Conservation (phyloP, 1,140 invertebrate species). For the Sinella curviseta region DNA sequence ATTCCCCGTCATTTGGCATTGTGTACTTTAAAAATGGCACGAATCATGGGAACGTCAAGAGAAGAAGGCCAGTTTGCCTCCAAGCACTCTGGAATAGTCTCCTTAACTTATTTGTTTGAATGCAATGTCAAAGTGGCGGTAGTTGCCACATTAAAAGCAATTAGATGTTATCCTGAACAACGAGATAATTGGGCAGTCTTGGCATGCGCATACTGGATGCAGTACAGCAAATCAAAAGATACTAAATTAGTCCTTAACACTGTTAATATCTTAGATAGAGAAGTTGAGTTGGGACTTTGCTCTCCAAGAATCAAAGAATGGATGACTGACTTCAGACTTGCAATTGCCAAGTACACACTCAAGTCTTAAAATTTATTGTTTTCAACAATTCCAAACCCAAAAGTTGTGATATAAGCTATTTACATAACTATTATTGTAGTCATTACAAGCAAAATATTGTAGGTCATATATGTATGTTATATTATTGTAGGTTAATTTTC, state of each 20-base stretch:
- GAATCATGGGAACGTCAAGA: background rate
- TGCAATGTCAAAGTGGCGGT: conserved; percentile 21
- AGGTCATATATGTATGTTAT: no score
- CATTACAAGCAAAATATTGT: no score
- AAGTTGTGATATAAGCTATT: no score
- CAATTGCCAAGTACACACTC: background rate
- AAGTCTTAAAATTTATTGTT: background rate
- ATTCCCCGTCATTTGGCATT: conserved; percentile 24
- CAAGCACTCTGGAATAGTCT: background rate
- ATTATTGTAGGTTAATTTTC: no score
- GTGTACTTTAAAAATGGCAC: background rate
- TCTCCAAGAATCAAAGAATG: background rate
- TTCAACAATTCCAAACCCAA: background rate
- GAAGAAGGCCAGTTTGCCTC: background rate
- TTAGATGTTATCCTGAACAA: conserved; percentile 25
- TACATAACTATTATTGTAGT: no score
- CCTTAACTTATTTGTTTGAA: conserved; percentile 27
- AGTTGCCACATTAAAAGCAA: conserved; percentile 24
- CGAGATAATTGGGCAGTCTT: conserved; percentile 34
- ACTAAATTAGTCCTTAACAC: background rate
- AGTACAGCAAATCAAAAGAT: conserved; percentile 30
- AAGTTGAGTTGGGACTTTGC: background rate
- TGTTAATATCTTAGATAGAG: background rate
- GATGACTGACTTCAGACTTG: background rate
- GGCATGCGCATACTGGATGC: conserved; percentile 28